Evolutionary conservation across 2,113 vertebrate genomes (phyloP).

Genomic region (Cyrtonyx montezumae): DNA sequence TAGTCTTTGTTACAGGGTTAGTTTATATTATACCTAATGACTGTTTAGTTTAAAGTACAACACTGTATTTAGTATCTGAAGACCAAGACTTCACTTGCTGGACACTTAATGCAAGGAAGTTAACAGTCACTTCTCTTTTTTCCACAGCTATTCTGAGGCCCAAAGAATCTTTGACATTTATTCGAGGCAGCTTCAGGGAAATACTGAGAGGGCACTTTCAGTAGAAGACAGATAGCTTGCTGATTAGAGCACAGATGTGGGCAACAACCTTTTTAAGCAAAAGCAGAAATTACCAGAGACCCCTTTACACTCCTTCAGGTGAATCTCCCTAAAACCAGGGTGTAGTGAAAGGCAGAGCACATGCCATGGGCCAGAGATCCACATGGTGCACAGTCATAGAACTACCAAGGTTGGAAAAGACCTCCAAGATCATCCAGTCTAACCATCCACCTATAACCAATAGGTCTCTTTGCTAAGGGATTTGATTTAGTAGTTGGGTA

Average conservation of each 20-base stretch:
- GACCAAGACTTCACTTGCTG: not conserved
- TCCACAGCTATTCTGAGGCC: not conserved
- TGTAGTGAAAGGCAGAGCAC: not conserved
- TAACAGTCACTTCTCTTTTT: not conserved
- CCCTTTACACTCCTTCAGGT: not conserved
- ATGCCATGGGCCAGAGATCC: not conserved
- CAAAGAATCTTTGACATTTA: not conserved
- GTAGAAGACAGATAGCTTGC: not conserved
- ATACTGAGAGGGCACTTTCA: not conserved
- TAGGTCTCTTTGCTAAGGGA: no score
- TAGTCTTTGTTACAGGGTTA: constrained; percentile 5
- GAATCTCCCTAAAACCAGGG: not conserved
- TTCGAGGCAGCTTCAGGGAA: not conserved
- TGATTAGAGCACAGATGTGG: not conserved
- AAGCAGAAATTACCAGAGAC: not conserved
- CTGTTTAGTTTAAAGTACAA: constrained; percentile 32
- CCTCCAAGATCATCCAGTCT: no score
- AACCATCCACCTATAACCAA: no score
- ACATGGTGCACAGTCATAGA: not conserved
- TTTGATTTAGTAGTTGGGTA: no score
- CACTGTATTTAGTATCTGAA: not conserved
- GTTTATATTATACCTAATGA: not conserved
- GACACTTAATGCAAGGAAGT: not conserved
- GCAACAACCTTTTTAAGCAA: not conserved
- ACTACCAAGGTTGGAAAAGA: no score